Conservation (phyloP, 2,113 vertebrate species). For the Amblyornis subalaris region DNA sequence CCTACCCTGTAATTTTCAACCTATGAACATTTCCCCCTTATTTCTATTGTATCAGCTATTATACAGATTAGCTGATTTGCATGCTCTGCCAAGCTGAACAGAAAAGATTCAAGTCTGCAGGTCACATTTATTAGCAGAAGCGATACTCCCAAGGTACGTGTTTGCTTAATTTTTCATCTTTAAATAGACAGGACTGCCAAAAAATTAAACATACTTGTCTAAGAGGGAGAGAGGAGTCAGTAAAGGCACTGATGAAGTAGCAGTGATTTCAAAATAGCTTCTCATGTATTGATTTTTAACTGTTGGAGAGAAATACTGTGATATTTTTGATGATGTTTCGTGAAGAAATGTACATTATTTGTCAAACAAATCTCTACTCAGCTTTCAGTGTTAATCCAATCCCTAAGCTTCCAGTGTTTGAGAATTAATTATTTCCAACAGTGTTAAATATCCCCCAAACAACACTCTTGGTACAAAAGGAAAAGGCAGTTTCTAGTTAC, state of each 20-base stretch:
- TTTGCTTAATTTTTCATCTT: conserved; percentile 16
- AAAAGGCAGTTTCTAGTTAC: neutral
- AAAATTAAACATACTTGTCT: neutral
- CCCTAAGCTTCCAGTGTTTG: neutral
- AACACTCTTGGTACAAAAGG: neutral
- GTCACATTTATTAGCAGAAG: conserved; percentile 10
- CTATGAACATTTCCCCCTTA: neutral
- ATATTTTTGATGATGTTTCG: neutral
- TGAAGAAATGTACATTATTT: neutral
- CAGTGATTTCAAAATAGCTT: neutral
- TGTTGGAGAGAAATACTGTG: neutral
- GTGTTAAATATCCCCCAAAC: neutral
- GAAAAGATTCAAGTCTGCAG: neutral
- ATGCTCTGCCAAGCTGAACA: neutral
- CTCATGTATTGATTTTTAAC: neutral
- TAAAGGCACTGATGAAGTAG: neutral
- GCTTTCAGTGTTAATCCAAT: neutral
- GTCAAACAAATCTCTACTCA: neutral
- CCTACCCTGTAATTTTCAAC: conserved; percentile 12
- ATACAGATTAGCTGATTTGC: neutral
- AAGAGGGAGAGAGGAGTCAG: neutral
- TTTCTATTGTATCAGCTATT: neutral
- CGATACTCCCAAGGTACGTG: neutral
- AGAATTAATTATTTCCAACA: neutral
- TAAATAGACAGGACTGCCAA: neutral